Percentiles rank a stretch among this genome's conserved stretches.
Evolutionary conservation across 1,140 invertebrate species (phyloP).

Genomic region (Caenorhabditis brenneri): DNA sequence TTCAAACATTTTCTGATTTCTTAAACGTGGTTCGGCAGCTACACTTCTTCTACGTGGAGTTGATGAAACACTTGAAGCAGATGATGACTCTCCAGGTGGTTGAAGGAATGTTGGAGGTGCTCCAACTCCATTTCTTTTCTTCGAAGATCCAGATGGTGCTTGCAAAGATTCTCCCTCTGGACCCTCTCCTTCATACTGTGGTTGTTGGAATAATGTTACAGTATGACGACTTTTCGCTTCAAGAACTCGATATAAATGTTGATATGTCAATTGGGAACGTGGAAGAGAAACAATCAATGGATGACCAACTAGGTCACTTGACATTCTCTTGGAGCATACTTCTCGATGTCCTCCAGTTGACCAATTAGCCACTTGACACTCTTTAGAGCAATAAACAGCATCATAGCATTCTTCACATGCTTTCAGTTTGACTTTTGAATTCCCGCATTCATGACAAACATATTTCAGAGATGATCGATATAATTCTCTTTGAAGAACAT

Average conservation of each 20-base stretch:
- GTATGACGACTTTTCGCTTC: slow-evolving; percentile 72
- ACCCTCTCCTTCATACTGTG: slow-evolving; percentile 3
- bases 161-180: neutral
- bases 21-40: neutral
- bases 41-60: slow-evolving; percentile 41
- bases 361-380: slow-evolving; percentile 57
- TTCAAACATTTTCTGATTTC: slow-evolving; percentile 33
- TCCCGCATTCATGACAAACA: slow-evolving; percentile 46
- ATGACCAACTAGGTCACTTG: slow-evolving; percentile 72
- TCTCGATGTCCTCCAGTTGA: slow-evolving; percentile 51
- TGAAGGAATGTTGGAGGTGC: slow-evolving; percentile 42
- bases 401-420: slow-evolving; percentile 58
- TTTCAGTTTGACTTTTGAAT: slow-evolving; percentile 33
- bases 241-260: slow-evolving; percentile 71
- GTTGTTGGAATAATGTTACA: slow-evolving; percentile 36
- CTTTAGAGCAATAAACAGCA: slow-evolving; percentile 65
- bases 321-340: slow-evolving; percentile 24
- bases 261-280: slow-evolving; percentile 73
- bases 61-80: slow-evolving; percentile 8
- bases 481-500: slow-evolving; percentile 53
- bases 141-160: neutral
- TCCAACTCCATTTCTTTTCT: slow-evolving; percentile 42
- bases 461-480: slow-evolving; percentile 38
- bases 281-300: slow-evolving; percentile 74
- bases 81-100: slow-evolving; percentile 18